Base-by-base conservation (phyloP, 2,888 invertebrate genomes). In the Xestia rhomboidea region DNA sequence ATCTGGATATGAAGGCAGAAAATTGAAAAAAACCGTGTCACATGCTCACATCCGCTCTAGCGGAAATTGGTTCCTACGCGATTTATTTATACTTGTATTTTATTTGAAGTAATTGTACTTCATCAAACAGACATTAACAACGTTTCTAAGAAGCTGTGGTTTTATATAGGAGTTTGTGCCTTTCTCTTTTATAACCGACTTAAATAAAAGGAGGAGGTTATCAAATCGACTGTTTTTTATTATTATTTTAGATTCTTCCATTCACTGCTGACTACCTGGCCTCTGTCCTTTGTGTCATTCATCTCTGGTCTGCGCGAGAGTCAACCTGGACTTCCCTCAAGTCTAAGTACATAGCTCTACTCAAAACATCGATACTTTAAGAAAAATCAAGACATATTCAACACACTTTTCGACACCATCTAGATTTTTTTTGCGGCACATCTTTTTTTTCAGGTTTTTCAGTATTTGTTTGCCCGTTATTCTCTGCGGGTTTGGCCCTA, bases 51-150 rank as follows among this genome's bases (percentile, higher is more conserved):
- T 79, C 30, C 71, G 54, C 34, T n/a, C 34, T n/a, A 41, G 27
- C 41, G 79, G 83, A 82, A 79, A 83, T 79, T 82, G 57, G 38
- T 44, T 49, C 51, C 70, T 74, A 60, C 30, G 49, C 62, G 34
- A 79, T 51, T 38, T 66, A 51, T 69, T 15, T 74, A 30, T 64
- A n/a, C 34, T 27, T 15, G 27, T 74, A 27, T 46, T 13, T 18
- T 74, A 27, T 27, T 38, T 8, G 7, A 54, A 64, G 4, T 7
- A 27, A 24, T 63, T 57, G 10, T 46, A 24, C 34, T 46, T 63
- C 34, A 34, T 77, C 64, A 51, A 75, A 63, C 7, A 49, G 30
- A 49, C 24, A 41, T 76, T 15, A 77, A n/a, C 30, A 6, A 46
- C 7, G 11, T 5, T 76, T 62, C n/a, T n/a, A n/a, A 49, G 64